These are phyloP conservation scores for Bellardia pandia DNA, from an alignment of 2,888 invertebrate genomes.

Conservation along the genomic window DNA sequence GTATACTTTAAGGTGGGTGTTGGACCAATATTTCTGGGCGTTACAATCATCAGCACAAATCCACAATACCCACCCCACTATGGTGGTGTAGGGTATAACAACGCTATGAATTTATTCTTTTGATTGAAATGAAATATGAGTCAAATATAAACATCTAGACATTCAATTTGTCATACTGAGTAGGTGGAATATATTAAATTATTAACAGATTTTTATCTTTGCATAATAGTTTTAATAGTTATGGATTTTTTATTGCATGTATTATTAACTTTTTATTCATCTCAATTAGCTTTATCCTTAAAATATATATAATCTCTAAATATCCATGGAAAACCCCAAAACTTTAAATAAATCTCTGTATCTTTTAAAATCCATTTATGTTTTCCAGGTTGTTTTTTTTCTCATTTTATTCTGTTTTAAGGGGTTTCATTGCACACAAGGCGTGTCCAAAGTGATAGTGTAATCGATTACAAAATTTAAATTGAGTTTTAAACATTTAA, in stretches of 20 bases:
- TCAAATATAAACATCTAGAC: neutral
- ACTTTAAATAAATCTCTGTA: neutral
- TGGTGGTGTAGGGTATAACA: too few relatives aligned
- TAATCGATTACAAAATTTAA: constrained; percentile 64
- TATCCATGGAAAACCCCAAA: neutral
- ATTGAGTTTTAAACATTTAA: constrained; percentile 60
- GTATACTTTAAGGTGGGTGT: too few relatives aligned
- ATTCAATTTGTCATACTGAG: constrained; percentile 1
- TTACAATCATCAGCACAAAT: too few relatives aligned
- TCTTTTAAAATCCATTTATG: neutral
- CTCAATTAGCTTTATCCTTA: too few relatives aligned
- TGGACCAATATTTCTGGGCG: too few relatives aligned
- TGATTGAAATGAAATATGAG: neutral
- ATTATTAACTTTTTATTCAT: too few relatives aligned
- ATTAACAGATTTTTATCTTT: neutral
- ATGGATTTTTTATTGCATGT: too few relatives aligned
- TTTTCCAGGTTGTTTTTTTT: neutral
- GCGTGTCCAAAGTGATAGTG: constrained; percentile 44
- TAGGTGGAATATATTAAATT: neutral
- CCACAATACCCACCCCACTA: too few relatives aligned
- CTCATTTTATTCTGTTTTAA: neutral
- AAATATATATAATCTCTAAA: neutral
- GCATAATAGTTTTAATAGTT: too few relatives aligned
- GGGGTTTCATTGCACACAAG: constrained; percentile 12
- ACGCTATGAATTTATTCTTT: neutral